Percentiles rank a stretch among this genome's conserved stretches.
Evolutionary conservation across 1,140 invertebrate species (phyloP).

Genomic region (Ips typographus): DNA sequence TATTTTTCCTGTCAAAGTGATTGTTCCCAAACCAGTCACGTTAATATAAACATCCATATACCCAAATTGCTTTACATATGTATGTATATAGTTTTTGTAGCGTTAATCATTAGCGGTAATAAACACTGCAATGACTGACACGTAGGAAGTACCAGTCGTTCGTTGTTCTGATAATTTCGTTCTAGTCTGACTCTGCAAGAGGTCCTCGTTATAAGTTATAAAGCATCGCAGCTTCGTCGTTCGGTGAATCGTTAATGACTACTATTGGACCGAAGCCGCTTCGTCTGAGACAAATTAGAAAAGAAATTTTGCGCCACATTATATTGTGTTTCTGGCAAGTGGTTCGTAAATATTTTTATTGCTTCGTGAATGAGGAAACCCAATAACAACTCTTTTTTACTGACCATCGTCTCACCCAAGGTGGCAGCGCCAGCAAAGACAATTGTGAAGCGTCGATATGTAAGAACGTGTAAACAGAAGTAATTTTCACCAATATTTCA

Average conservation of each 20-base stretch:
- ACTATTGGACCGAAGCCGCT: constrained; percentile 7
- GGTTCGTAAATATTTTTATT: neutral
- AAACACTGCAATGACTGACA: constrained; percentile 7
- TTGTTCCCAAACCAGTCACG: no score
- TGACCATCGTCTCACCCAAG: no score
- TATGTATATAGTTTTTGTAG: neutral
- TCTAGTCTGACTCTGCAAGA: constrained; percentile 22
- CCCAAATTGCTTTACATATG: neutral
- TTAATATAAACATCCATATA: no score
- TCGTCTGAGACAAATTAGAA: constrained; percentile 23
- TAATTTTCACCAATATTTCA: no score
- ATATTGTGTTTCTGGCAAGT: constrained; percentile 12
- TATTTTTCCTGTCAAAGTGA: no score
- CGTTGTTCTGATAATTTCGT: constrained; percentile 31
- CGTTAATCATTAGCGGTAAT: constrained; percentile 6
- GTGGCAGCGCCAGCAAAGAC: no score
- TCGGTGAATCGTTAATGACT: constrained; percentile 31
- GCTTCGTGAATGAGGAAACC: neutral
- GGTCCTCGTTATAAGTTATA: constrained; percentile 28
- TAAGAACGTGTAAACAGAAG: no score
- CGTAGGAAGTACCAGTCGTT: constrained; percentile 8
- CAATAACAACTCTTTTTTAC: no score
- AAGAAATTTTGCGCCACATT: constrained; percentile 36
- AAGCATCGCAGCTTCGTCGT: constrained; percentile 27
- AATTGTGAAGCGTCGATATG: no score